Conservation (phyloP, 1,140 invertebrate genomes). For the Centruroides vittatus region DNA sequence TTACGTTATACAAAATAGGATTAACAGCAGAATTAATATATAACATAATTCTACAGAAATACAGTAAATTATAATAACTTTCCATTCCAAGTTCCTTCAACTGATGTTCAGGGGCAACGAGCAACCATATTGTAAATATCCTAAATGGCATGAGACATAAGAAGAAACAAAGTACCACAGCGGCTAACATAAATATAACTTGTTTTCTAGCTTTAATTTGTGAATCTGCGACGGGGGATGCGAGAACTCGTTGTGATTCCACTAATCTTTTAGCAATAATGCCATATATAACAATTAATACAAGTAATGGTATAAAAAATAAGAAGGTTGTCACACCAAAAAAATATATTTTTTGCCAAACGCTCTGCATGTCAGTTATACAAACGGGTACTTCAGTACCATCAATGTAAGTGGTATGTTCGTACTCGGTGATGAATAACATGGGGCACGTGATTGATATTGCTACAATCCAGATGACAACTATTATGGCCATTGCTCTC, state of each 20-base stretch:
- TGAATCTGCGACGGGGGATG: not conserved
- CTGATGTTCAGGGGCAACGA: conserved; percentile 50
- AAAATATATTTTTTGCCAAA: conserved; percentile 61
- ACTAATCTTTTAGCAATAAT: conserved; percentile 68
- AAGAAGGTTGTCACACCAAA: conserved; percentile 59
- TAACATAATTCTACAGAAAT: conserved; percentile 44
- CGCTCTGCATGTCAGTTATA: conserved; percentile 49
- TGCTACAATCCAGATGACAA: conserved; percentile 66
- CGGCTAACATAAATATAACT: conserved; percentile 67
- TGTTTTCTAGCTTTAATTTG: conserved; percentile 25
- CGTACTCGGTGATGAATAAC: conserved; percentile 16
- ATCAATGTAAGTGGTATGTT: conserved; percentile 35
- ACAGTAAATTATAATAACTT: conserved; percentile 65
- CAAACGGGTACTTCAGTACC: conserved; percentile 44
- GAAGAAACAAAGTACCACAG: conserved; percentile 76
- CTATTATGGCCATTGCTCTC: conserved; percentile 61
- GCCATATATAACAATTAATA: conserved; percentile 61
- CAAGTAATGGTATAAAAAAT: conserved; percentile 62
- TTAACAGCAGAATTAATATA: conserved; percentile 26
- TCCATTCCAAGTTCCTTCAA: conserved; percentile 51
- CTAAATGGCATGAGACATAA: conserved; percentile 72
- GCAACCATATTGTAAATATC: conserved; percentile 66
- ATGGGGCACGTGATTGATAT: conserved; percentile 52
- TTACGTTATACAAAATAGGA: conserved; percentile 25
- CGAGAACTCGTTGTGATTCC: conserved; percentile 22